Base-by-base conservation (phyloP, 2,113 vertebrate species). In the Lanius collurio region DNA sequence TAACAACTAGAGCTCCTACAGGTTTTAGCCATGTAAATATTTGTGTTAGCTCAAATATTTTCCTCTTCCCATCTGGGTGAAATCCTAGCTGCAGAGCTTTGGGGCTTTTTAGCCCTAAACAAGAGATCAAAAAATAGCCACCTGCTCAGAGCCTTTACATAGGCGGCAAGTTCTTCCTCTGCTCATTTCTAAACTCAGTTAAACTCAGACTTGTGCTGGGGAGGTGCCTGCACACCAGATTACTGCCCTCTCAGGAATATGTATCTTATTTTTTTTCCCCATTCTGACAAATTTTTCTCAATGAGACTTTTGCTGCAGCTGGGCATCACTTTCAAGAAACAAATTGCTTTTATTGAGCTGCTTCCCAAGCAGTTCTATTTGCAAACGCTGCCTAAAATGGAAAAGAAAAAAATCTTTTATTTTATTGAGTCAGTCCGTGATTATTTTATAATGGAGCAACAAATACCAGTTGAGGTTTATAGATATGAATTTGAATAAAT, bases 141-240 rank as follows among this genome's bases (percentile, higher is more conserved):
- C 2, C 20, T 16, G 41, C 14, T 64, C 46, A 26, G 8, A 57
- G 31, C 24, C 3, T 42, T 59, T 21, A 59, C 15, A 13, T 0
- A 2, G 42, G 13, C 28, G 22, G 35, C 2, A 57, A 49, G 30
- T 11, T 83, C 71, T 64, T 15, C 12, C 22, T 68, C 56, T 16
- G 33, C 15, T 62, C 17, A 15, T 59, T 84, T 28, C 56, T 46
- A 41, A 68, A 23, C 0, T 5, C 31, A 35, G 10, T 5, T 46
- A 56, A 74, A 74, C 10, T 5, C 3, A 2, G 19, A 30, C 23
- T 5, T 1, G 0, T 24, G 27, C 31, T 31, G 6, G 6, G 19
- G 37, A 73, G 27, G 8, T 44, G 59, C 23, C 23, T 30, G 44
- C 26, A 26, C 57, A 50, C 5, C 26, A 20, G 9, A 15, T 5